Percentiles rank a stretch among this genome's conserved stretches.
phyloP scores from a whole-genome alignment of 2,113 vertebrate species.

The Lucifuga dentata region DNA sequence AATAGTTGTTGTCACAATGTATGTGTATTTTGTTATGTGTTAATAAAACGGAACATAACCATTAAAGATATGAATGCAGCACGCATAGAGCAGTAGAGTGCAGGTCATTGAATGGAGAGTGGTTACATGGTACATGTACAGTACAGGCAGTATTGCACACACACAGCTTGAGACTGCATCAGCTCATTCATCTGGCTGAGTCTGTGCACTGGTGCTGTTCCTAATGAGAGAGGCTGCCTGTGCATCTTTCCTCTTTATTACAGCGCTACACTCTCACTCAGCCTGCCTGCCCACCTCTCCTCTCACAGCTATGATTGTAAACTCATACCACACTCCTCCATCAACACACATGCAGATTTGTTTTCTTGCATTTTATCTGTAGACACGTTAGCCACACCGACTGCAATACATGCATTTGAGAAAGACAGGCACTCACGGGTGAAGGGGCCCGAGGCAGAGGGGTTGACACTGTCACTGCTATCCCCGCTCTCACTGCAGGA shows the following conservation, averaged over 20 bases:
- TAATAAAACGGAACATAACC: too few species aligned
- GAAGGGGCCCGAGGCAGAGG: constrained; percentile 91
- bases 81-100: too few species aligned
- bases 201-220: constrained; percentile 49
- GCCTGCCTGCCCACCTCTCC: constrained; percentile 17
- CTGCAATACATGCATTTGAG: constrained; percentile 22
- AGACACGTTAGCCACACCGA: constrained; percentile 7
- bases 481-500: constrained; percentile 98
- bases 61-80: too few species aligned
- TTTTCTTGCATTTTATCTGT: constrained; percentile 37
- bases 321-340: constrained; percentile 45
- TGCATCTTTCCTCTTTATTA: constrained; percentile 59
- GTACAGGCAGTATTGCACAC: constrained; percentile 27
- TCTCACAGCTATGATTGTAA: constrained; percentile 16
- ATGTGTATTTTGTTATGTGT: too few species aligned
- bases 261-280: constrained; percentile 34
- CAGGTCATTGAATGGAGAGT: background rate
- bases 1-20: too few species aligned
- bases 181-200: constrained; percentile 55
- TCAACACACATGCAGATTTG: constrained; percentile 35
- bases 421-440: constrained; percentile 87
- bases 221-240: constrained; percentile 61
- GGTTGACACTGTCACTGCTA: constrained; percentile 98
- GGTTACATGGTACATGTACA: constrained; percentile 28
- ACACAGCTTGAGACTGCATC: constrained; percentile 51